Percentiles rank a stretch among this genome's conserved stretches.
phyloP scores from a whole-genome alignment of 2,113 vertebrate species.

The Cyprinus carpio region DNA sequence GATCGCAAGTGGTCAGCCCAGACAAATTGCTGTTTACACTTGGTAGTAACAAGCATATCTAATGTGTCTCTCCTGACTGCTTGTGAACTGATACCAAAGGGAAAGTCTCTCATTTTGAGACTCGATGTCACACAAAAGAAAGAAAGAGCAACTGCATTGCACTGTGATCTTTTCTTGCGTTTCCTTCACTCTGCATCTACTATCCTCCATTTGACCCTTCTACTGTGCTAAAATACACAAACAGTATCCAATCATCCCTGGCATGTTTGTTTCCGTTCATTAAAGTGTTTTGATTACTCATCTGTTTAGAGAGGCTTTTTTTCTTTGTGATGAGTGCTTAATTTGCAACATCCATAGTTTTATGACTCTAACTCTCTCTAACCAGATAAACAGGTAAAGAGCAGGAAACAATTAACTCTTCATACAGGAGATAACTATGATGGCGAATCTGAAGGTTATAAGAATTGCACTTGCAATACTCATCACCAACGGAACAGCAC shows the following conservation, averaged over 20 bases:
- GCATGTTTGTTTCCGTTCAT: conserved; percentile 27
- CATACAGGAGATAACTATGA: conserved; percentile 13
- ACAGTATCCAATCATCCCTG: conserved; percentile 47
- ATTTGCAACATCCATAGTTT: conserved; percentile 44
- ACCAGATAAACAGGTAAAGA: conserved; percentile 35
- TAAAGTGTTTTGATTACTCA: conserved; percentile 49
- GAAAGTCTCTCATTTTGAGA: background rate
- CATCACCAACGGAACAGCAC: conserved; percentile 10
- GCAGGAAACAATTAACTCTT: conserved; percentile 49
- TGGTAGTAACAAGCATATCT: background rate
- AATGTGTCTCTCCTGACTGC: background rate
- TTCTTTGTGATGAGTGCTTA: conserved; percentile 37
- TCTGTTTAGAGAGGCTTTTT: conserved; percentile 7
- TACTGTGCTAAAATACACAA: conserved; percentile 24
- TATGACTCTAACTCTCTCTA: conserved; percentile 14
- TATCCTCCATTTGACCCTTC: conserved; percentile 27
- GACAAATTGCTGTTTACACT: background rate
- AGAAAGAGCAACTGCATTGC: background rate
- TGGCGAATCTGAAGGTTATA: conserved; percentile 16
- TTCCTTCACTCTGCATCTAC: conserved; percentile 20
- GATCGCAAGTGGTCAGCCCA: background rate
- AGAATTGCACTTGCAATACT: background rate
- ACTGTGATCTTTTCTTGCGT: background rate
- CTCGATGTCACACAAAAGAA: background rate
- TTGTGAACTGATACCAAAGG: background rate